Conservation (phyloP, 2,888 invertebrate genomes). For the Cephalotes varians region DNA sequence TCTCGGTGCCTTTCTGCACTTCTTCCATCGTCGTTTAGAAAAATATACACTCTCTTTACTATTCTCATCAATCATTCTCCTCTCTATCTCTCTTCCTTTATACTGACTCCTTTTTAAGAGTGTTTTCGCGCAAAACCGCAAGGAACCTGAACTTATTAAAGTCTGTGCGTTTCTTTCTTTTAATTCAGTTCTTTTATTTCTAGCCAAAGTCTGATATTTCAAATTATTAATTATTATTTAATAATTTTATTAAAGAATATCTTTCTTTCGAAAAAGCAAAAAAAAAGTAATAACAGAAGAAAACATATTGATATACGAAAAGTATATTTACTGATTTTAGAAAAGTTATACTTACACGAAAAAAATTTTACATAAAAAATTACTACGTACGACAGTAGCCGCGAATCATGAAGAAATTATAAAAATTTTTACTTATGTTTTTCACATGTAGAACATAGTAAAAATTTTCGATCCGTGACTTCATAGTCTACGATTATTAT, state of each 20-base stretch:
- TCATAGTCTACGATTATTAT: too few species aligned
- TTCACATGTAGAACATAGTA: too few species aligned
- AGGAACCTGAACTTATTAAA: neutral
- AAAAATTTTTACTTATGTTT: too few species aligned
- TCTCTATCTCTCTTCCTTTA: neutral
- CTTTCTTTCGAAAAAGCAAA: neutral
- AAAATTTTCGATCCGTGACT: too few species aligned
- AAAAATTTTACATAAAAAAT: too few species aligned
- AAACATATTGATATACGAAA: neutral
- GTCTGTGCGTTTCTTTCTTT: neutral
- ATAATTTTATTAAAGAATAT: slow-evolving; percentile 11
- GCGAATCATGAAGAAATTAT: too few species aligned
- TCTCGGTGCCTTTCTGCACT: slow-evolving; percentile 80
- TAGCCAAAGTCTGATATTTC: neutral
- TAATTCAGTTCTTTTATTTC: neutral
- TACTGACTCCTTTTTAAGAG: slow-evolving; percentile 22
- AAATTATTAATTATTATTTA: too few species aligned
- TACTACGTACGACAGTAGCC: too few species aligned
- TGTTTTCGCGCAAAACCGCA: slow-evolving; percentile 45
- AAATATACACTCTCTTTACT: slow-evolving; percentile 45
- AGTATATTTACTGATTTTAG: neutral
- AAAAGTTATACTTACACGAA: neutral
- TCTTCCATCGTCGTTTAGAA: slow-evolving; percentile 68
- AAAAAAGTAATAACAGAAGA: neutral
- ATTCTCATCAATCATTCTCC: slow-evolving; percentile 3